Conservation (phyloP, 2,797 vertebrate genomes). For the Enteromius fasciolatus region DNA sequence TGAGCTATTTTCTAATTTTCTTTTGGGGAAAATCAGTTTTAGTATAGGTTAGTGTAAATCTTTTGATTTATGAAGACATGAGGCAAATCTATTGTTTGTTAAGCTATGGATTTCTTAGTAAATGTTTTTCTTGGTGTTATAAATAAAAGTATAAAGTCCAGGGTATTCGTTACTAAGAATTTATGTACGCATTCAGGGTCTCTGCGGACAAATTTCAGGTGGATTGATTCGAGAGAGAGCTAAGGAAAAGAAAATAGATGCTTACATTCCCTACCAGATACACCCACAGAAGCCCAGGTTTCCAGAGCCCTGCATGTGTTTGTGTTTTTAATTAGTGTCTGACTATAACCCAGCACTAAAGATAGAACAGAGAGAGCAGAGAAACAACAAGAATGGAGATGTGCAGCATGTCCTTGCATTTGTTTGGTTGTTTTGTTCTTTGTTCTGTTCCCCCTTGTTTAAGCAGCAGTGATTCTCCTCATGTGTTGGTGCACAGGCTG, state of each 20-base stretch:
- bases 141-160: neutral
- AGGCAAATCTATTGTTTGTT: neutral
- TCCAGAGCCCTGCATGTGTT: conserved; percentile 4
- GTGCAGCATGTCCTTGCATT: conserved; percentile 21
- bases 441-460: neutral
- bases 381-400: conserved; percentile 11
- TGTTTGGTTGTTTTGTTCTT: conserved; percentile 15
- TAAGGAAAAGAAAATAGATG: neutral
- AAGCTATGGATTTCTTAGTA: neutral
- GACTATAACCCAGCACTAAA: conserved; percentile 35
- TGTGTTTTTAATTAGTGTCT: conserved; percentile 43
- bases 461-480: conserved; percentile 46
- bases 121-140: neutral
- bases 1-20: neutral
- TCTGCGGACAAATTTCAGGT: neutral
- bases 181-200: neutral
- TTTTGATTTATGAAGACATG: neutral
- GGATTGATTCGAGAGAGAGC: neutral
- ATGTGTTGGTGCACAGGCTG: neutral
- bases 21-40: neutral
- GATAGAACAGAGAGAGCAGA: conserved; percentile 19
- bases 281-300: neutral
- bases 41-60: neutral
- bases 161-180: neutral
- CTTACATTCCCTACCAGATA: neutral